Conservation (phyloP, 2,113 vertebrate species). For the Hemiprocne comata region DNA sequence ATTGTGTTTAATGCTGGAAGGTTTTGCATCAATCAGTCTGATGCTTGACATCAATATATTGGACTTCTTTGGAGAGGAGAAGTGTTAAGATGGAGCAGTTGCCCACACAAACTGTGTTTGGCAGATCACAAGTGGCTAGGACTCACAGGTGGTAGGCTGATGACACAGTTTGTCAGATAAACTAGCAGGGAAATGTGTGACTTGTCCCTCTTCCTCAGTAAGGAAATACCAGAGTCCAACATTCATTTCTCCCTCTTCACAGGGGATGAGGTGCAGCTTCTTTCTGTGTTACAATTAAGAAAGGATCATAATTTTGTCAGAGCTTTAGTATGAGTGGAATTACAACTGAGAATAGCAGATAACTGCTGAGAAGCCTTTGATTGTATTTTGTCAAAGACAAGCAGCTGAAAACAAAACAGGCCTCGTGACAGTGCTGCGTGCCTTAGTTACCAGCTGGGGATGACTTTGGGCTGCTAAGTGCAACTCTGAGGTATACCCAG, state of each 20-base stretch:
- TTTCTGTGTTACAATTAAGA: fast-evolving
- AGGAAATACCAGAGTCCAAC: fast-evolving
- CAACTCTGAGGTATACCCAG: background rate
- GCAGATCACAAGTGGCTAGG: background rate
- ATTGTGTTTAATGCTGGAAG: background rate
- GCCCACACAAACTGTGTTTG: background rate
- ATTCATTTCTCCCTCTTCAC: background rate
- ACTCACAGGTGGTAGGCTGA: background rate
- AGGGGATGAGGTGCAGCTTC: background rate
- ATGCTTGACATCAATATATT: fast-evolving
- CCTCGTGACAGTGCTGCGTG: background rate
- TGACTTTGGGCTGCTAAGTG: background rate
- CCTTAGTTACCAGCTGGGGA: background rate
- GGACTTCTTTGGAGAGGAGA: background rate
- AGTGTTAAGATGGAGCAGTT: background rate
- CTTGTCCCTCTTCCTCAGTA: background rate
- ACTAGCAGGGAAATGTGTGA: background rate
- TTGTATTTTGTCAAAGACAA: background rate
- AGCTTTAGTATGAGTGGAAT: background rate
- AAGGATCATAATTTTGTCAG: background rate
- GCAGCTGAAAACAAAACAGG: background rate
- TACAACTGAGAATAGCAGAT: background rate
- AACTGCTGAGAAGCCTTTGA: background rate
- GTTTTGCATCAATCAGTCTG: background rate
- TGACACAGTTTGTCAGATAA: background rate